A percentile compares a stretch with the other conserved stretches of the same genome.
These are phyloP conservation scores for Chloroclystis v-ata DNA, from an alignment of 2,888 invertebrate genomes.

Conservation along the genomic window DNA sequence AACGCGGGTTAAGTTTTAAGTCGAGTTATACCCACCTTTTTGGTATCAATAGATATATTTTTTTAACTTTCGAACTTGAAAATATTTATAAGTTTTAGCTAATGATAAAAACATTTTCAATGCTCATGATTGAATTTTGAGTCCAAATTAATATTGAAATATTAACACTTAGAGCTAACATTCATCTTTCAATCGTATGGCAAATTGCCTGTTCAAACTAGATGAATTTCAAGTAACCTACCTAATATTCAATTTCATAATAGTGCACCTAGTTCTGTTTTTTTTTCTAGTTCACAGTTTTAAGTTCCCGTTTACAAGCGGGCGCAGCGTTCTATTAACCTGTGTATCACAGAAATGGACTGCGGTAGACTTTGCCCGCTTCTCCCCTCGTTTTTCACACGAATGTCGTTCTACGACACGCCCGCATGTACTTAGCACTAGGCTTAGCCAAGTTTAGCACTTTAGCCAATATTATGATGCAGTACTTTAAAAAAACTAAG, in stretches of 20 bases:
- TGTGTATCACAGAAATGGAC: background rate
- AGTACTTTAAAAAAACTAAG: no score
- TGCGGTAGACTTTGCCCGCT: slow-evolving; percentile 19
- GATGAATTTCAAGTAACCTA: no score
- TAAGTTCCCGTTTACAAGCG: background rate
- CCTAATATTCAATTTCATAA: no score
- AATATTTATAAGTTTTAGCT: no score
- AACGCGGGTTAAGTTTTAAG: slow-evolving; percentile 8
- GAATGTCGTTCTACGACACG: slow-evolving; percentile 36
- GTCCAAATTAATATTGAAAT: no score
- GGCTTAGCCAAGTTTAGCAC: slow-evolving; percentile 17
- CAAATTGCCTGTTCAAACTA: no score
- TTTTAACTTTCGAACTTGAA: background rate
- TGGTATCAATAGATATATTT: background rate
- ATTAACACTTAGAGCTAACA: no score
- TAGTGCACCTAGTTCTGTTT: no score
- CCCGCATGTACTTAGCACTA: slow-evolving; percentile 16
- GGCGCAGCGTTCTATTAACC: background rate
- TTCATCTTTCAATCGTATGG: no score
- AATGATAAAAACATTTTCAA: no score
- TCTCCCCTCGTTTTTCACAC: slow-evolving; percentile 48
- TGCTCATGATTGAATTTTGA: no score
- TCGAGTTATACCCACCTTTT: background rate
- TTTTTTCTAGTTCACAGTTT: no score
- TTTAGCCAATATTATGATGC: slow-evolving; percentile 20